phyloP scores from a whole-genome alignment of 2,888 invertebrate genomes.

The Eupithecia subfuscata region DNA sequence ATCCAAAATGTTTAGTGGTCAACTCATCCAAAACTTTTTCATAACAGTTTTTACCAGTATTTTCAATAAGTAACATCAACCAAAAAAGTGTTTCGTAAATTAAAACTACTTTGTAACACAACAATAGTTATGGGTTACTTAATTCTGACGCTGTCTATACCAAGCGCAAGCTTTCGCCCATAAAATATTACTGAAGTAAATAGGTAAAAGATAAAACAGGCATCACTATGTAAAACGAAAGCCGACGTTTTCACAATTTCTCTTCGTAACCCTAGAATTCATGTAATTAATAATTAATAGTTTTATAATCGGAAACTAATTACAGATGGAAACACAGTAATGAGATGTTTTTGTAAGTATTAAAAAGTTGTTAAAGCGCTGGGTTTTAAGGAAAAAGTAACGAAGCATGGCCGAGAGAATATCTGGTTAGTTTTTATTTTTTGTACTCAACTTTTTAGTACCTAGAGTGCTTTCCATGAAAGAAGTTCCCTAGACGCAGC shows the following conservation, averaged over 20 bases:
- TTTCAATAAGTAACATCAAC: too few species aligned
- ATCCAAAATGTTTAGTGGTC: too few species aligned
- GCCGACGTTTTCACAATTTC: background rate
- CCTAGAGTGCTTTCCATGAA: background rate
- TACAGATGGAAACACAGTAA: background rate
- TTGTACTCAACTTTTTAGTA: background rate
- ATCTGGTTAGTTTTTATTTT: background rate
- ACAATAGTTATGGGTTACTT: too few species aligned
- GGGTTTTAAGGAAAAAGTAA: background rate
- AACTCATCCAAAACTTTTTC: too few species aligned
- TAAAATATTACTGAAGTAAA: background rate
- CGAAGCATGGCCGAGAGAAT: background rate
- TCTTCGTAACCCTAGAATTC: background rate
- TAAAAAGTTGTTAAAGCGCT: background rate
- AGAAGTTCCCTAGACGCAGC: too few species aligned
- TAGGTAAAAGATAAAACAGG: background rate
- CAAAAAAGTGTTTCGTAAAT: too few species aligned
- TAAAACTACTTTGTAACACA: too few species aligned
- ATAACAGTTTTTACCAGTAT: too few species aligned
- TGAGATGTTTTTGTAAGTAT: background rate
- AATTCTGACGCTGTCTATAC: too few species aligned
- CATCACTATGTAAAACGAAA: background rate
- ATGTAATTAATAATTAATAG: background rate
- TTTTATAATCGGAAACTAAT: slow-evolving; percentile 4
- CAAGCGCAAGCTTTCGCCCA: too few species aligned